phyloP scores from a whole-genome alignment of 2,797 vertebrate genomes.

The Orestias chungarensis region DNA sequence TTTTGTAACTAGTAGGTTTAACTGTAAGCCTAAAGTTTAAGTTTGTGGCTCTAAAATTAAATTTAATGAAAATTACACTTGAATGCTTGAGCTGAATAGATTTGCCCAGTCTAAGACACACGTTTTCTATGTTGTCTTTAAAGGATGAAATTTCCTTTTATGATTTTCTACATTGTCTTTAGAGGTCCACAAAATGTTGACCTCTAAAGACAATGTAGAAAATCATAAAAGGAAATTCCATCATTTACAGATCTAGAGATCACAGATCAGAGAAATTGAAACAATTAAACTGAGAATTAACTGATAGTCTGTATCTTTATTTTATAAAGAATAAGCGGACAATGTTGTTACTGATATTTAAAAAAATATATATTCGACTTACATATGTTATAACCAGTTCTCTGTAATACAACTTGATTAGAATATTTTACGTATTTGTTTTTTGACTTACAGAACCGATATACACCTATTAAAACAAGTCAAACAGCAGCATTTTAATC shows the following conservation, averaged over 20 bases:
- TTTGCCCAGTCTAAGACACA: conserved; percentile 16
- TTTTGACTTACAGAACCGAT: not conserved
- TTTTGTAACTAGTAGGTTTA: conserved; percentile 61
- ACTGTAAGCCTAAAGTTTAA: conserved; percentile 66
- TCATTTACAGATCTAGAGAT: too few species aligned
- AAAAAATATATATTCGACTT: not conserved
- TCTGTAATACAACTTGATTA: not conserved
- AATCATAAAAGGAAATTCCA: too few species aligned
- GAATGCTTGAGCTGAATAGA: conserved; percentile 65
- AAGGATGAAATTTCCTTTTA: not conserved
- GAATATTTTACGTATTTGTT: not conserved
- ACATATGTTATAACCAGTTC: not conserved
- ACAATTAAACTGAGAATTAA: not conserved
- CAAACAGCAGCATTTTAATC: too few species aligned
- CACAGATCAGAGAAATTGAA: too few species aligned
- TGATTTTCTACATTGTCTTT: not conserved
- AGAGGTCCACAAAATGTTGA: too few species aligned
- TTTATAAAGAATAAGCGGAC: not conserved
- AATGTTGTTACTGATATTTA: not conserved
- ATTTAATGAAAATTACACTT: conserved; percentile 65
- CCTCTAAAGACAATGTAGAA: too few species aligned
- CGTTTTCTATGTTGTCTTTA: not conserved
- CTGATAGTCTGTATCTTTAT: not conserved
- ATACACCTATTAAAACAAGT: too few species aligned
- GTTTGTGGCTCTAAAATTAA: conserved; percentile 55